Evolutionary conservation across 2,797 vertebrate genomes (phyloP).

Genomic region (Hoplostethus mediterraneus): DNA sequence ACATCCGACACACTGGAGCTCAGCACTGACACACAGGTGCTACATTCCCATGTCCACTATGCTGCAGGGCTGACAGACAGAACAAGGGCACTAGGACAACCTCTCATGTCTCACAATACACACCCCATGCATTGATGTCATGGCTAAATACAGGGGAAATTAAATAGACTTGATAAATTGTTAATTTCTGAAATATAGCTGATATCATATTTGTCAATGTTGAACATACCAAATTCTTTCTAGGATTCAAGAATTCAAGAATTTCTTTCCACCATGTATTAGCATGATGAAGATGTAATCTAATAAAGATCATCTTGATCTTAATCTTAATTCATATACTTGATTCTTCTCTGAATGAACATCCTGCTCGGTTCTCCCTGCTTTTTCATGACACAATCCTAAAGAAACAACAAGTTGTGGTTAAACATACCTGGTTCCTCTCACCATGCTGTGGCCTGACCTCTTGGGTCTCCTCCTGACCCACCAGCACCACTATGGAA

Average conservation of each 20-base stretch:
- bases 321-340: constrained; percentile 1
- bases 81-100: constrained; percentile 55
- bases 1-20: constrained; percentile 60
- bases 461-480: constrained; percentile 35
- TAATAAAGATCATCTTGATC: background rate
- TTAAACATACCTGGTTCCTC: constrained; percentile 62
- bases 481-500: constrained; percentile 11
- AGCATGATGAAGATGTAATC: too few species aligned
- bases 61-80: constrained; percentile 48
- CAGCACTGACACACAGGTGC: constrained; percentile 63
- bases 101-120: constrained; percentile 40
- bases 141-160: constrained; percentile 22
- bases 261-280: too few species aligned
- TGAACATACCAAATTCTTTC: constrained; percentile 2
- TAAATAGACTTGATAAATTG: background rate
- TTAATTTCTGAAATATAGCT: background rate
- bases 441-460: constrained; percentile 68
- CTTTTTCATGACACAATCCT: constrained; percentile 30
- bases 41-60: constrained; percentile 65
- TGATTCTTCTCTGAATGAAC: constrained; percentile 13
- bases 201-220: background rate
- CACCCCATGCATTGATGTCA: constrained; percentile 22
- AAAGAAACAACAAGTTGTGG: constrained; percentile 51
- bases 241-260: too few species aligned
- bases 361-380: background rate